Evolutionary conservation across 2,113 vertebrate genomes (phyloP).

Genomic region (Malurus alboscapulatus): DNA sequence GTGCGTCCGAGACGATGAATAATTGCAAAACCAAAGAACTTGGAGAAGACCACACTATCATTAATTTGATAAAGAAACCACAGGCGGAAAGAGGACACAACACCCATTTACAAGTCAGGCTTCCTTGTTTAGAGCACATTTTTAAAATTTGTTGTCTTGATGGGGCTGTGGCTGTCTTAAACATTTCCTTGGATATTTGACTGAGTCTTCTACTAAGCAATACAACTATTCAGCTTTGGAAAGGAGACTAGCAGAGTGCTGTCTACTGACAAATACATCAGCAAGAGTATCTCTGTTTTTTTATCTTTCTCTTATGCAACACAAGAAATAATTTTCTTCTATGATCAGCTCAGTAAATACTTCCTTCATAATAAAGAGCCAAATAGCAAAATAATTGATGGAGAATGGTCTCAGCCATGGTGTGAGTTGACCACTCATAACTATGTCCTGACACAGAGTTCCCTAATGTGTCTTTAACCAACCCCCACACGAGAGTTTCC

Average conservation of each 20-base stretch:
- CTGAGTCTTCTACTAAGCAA: background rate
- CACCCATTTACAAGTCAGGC: background rate
- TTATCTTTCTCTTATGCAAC: background rate
- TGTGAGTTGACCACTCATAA: background rate
- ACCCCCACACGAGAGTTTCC: background rate
- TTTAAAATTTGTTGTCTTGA: background rate
- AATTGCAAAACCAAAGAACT: background rate
- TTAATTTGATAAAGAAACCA: background rate
- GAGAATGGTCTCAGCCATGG: background rate
- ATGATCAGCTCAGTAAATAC: background rate
- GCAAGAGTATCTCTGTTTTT: background rate
- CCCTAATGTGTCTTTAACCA: background rate
- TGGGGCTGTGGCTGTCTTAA: background rate
- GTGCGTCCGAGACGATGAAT: background rate
- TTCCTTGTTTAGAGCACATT: background rate
- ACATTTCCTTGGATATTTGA: background rate
- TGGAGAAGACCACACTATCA: background rate
- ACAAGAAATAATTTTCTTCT: background rate
- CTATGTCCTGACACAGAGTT: background rate
- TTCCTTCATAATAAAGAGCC: background rate
- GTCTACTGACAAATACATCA: background rate
- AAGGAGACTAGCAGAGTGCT: background rate
- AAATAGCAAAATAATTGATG: background rate
- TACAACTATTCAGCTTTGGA: background rate
- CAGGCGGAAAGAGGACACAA: background rate